Evolutionary conservation across 2,888 invertebrate genomes (phyloP), one percentile per base, ranked within the genome.

Genomic region (Agriopis leucophaearia): DNA sequence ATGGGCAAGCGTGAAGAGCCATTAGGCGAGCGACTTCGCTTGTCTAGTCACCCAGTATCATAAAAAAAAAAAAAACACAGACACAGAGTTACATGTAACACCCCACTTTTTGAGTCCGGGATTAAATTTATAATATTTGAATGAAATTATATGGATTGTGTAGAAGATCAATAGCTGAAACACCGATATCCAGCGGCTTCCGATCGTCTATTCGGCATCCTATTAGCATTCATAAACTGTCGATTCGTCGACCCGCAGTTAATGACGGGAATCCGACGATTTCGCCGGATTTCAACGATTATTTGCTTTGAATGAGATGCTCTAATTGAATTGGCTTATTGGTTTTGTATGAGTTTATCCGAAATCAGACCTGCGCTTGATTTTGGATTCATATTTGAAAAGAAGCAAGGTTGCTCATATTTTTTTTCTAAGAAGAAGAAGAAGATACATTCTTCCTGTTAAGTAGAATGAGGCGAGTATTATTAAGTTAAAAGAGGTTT

Each of bases 161-260:
- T 27, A 8, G 12, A n/a, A 55, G 55, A 55, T 42, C 18, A 18
- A 42, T 55, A 18, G 13, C 18, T 36, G 55, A 18, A 18, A 12
- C 4, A 16, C 6, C 40, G 16, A 54, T 12, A 38, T 15, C 9
- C n/a, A 35, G 40, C 42, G 0, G 36, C n/a, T 42, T 60, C 40
- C 15, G 54, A n/a, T 40, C 42, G 52, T 51, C 66, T 16, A 52
- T 55, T 40, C 63, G 12, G 52, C 60, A 64, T 48, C 48, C 61
- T 59, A 66, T 63, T 69, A 67, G 66, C 62, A 60, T 72, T 65
- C 64, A 64, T 66, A 62, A 62, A 55, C 66, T 51, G 65, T 44
- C 59, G 64, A 64, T 55, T 64, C 54, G 68, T 45, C 48, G 64
- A 51, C 35, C 55, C 44, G 18, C 70, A 63, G 60, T 52, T 63